Evolutionary conservation across 2,113 vertebrate genomes (phyloP), one percentile per base, ranked within the genome.

Genomic region (Epinephelus lanceolatus): DNA sequence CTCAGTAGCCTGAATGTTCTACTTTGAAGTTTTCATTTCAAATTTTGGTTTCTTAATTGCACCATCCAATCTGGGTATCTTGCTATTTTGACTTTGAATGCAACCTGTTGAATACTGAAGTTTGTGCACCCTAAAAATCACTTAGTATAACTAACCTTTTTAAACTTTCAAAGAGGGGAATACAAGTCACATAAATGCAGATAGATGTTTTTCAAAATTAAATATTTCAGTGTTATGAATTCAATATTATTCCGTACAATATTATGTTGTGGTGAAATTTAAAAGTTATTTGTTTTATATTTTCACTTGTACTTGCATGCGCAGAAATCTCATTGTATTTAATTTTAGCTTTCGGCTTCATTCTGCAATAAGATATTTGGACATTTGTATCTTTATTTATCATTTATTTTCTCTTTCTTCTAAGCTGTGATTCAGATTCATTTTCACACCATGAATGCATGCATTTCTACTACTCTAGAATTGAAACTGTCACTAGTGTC

Each of bases 401-500:
- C 0, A 74, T 69, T 49, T 1, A 67, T 57, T 19, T 83, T 56
- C 18, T 51, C 5, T 51, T 71, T 76, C 37, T 18, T 65, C 17
- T 0, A 2, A 25, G 10, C 40, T 21, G 40, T 3, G 51, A 73
- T 33, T 40, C 30, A 57, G 7, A 80, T 63, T 68, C 1, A 51
- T 67, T 70, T 69, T 69, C n/a, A 15, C 0, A 56, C 17, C 0
- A 47, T 9, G 6, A n/a, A 33, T 37, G 19, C 42, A 27, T 12
- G 6, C 3, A 40, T 55, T n/a, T 62, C 49, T 47, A 18, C 15
- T 78, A 60, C 56, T 52, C 53, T 65, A n/a, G n/a, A 65, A 77
- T 40, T 51, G 42, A 76, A 83, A 53, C 25, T 89, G 76, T 86
- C 53, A 87, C 65, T 21, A 9, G 13, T 81, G 63, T 71, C 61